Evolutionary conservation across 2,888 invertebrate species (phyloP).

Genomic region (Serrognathus titanus): DNA sequence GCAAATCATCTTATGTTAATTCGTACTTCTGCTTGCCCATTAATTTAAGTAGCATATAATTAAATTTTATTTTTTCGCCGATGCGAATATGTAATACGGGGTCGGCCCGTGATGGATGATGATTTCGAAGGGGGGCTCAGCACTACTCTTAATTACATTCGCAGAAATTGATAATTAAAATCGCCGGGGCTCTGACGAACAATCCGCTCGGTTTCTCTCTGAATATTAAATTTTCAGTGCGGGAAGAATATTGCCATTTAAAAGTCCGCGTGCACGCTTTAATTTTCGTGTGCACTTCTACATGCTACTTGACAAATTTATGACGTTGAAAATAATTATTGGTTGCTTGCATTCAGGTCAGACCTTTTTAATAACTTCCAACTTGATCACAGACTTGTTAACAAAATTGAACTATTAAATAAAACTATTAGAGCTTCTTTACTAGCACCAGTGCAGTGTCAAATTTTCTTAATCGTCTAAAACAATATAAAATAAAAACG

Average conservation of each 20-base stretch:
- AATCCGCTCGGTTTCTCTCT: not conserved
- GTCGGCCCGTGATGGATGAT: constrained; percentile 37
- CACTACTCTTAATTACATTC: constrained; percentile 40
- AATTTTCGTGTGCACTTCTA: not conserved
- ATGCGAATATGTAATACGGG: constrained; percentile 43
- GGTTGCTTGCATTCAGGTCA: too few species aligned
- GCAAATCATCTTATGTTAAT: constrained; percentile 53
- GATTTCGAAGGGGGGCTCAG: constrained; percentile 29
- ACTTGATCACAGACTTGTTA: too few species aligned
- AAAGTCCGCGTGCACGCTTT: not conserved
- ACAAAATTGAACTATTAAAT: too few species aligned
- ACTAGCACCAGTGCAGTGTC: too few species aligned
- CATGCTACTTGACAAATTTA: not conserved
- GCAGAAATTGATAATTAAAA: constrained; percentile 45
- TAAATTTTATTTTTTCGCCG: constrained; percentile 55
- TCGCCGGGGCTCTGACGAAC: constrained; percentile 31
- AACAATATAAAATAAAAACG: too few species aligned
- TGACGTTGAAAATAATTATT: not conserved
- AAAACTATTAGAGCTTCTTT: too few species aligned
- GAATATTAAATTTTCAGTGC: not conserved
- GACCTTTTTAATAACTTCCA: too few species aligned
- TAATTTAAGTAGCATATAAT: constrained; percentile 70
- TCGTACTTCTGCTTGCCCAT: constrained; percentile 53
- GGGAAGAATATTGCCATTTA: not conserved
- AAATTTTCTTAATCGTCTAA: too few species aligned